phyloP scores from a whole-genome alignment of 2,797 vertebrate species.

The Rachycentron canadum region DNA sequence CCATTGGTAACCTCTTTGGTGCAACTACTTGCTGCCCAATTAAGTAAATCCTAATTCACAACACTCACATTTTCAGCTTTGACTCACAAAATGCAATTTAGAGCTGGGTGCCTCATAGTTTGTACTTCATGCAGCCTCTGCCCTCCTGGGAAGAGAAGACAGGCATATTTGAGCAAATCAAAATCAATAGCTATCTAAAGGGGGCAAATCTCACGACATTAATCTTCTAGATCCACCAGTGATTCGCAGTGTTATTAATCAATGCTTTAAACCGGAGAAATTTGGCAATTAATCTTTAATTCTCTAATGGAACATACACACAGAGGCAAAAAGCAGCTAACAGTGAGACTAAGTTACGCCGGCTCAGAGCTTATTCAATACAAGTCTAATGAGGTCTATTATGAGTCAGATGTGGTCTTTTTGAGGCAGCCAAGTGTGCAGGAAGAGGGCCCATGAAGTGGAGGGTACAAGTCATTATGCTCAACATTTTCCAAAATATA shows the following conservation, averaged over 20 bases:
- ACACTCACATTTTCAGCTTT: constrained; percentile 53
- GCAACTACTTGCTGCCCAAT: constrained; percentile 66
- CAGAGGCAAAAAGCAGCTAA: constrained; percentile 53
- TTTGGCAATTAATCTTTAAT: constrained; percentile 86
- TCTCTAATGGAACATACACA: constrained; percentile 77
- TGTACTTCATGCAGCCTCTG: constrained; percentile 53
- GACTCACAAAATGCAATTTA: constrained; percentile 64
- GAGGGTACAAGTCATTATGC: constrained; percentile 68
- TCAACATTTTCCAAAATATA: constrained; percentile 67
- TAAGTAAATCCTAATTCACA: constrained; percentile 69
- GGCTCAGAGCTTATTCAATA: constrained; percentile 74
- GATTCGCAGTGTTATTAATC: constrained; percentile 82
- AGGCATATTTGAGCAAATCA: constrained; percentile 79
- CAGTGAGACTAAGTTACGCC: constrained; percentile 58
- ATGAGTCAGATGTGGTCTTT: constrained; percentile 77
- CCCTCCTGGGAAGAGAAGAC: constrained; percentile 68
- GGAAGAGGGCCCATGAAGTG: constrained; percentile 63
- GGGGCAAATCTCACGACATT: constrained; percentile 80
- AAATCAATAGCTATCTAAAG: constrained; percentile 87
- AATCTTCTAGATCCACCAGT: constrained; percentile 83
- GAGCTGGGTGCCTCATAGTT: constrained; percentile 49
- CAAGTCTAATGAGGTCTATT: constrained; percentile 80
- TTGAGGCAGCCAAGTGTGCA: constrained; percentile 73
- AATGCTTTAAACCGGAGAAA: constrained; percentile 81
- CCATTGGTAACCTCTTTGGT: constrained; percentile 69